These are phyloP conservation scores for Drosophila parvula DNA, from an alignment of 1,140 invertebrate species.

Conservation along the genomic window DNA sequence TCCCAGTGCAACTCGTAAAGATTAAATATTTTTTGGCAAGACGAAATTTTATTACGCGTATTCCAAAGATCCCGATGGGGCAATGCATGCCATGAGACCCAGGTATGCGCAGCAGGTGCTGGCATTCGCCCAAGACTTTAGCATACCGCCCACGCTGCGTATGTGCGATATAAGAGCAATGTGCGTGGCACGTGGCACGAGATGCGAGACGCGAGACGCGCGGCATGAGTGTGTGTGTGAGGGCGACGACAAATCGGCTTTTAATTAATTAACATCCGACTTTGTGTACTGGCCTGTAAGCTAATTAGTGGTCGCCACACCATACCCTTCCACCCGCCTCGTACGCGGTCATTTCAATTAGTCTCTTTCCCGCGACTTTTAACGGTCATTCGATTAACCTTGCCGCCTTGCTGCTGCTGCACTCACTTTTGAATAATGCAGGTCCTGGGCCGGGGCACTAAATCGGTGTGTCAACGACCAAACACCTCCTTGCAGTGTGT, in stretches of 20 bases:
- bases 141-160: neutral
- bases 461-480: too few relatives aligned
- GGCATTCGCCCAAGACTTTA: neutral
- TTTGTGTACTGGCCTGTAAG: conserved; percentile 36
- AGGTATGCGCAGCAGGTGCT: neutral
- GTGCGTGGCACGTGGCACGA: too few relatives aligned
- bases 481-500: neutral
- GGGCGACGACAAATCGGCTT: conserved; percentile 42
- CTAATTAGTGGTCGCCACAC: conserved; percentile 52
- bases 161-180: neutral
- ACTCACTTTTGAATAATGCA: neutral
- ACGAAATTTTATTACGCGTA: conserved; percentile 50
- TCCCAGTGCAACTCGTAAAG: neutral
- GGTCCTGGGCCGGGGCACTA: neutral
- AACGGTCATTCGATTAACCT: conserved; percentile 14
- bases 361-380: conserved; percentile 4
- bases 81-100: too few relatives aligned
- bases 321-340: too few relatives aligned
- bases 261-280: conserved; percentile 66
- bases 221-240: neutral
- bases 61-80: neutral
- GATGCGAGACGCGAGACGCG: too few relatives aligned
- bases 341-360: conserved; percentile 2
- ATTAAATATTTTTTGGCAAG: conserved; percentile 53
- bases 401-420: neutral